A percentile compares a stretch with the other conserved stretches of the same genome.
These are phyloP conservation scores for Tupaia tana DNA, from an alignment of 2,113 vertebrate genomes.

Conservation along the genomic window DNA sequence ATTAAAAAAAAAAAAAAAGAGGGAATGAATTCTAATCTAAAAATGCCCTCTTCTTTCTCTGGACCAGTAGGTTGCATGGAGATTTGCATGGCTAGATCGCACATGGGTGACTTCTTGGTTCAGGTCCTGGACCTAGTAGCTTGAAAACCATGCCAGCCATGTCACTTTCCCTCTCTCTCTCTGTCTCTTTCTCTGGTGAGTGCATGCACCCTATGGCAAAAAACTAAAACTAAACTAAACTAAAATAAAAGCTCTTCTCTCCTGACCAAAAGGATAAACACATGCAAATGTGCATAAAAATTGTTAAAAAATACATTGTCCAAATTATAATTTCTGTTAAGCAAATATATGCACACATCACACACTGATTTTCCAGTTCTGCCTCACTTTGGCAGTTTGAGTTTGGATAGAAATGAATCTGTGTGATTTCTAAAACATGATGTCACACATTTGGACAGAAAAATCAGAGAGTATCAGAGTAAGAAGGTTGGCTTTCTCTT, in stretches of 20 bases:
- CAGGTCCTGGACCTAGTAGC: too few species aligned
- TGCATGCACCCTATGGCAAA: too few species aligned
- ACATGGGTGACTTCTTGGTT: too few species aligned
- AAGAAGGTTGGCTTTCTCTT: neutral
- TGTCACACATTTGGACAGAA: constrained; percentile 37
- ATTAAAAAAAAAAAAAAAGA: too few species aligned
- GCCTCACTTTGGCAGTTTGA: neutral
- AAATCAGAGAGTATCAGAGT: neutral
- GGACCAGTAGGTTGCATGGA: too few species aligned
- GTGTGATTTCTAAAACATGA: constrained; percentile 19
- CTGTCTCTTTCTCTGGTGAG: too few species aligned
- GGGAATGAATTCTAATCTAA: neutral
- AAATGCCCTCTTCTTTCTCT: neutral
- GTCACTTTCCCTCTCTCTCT: too few species aligned
- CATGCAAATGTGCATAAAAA: neutral
- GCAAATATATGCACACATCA: neutral
- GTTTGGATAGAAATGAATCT: constrained; percentile 14
- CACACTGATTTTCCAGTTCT: neutral
- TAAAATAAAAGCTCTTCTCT: neutral
- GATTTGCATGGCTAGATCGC: too few species aligned
- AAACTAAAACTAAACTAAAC: too few species aligned
- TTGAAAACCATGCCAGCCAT: too few species aligned
- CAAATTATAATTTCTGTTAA: constrained; percentile 12
- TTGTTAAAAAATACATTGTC: neutral
- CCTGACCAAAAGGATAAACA: constrained; percentile 34